Evolutionary conservation across 2,888 invertebrate genomes (phyloP).

Genomic region (Drosophila tanythrix): DNA sequence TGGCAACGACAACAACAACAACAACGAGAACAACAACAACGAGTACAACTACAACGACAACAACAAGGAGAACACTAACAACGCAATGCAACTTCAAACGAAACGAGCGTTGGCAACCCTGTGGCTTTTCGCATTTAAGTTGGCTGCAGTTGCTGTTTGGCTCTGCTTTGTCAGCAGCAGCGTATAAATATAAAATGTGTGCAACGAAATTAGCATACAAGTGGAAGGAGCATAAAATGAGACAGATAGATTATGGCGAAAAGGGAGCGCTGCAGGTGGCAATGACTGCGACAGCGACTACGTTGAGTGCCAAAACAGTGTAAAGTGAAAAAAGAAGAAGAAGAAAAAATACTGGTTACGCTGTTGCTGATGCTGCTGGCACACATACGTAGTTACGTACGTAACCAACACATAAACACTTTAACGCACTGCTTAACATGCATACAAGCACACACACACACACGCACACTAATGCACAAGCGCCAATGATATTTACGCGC

Average conservation of each 20-base stretch:
- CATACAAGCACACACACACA: constrained; percentile 19
- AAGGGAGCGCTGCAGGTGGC: constrained; percentile 45
- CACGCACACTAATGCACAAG: constrained; percentile 27
- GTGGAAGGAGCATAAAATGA: constrained; percentile 8
- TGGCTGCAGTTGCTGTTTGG: constrained; percentile 41
- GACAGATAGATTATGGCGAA: constrained; percentile 12
- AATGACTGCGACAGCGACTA: constrained; percentile 32
- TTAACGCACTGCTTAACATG: constrained; percentile 72
- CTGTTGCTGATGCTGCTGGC: not conserved
- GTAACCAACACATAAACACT: constrained; percentile 65
- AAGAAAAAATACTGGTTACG: constrained; percentile 6
- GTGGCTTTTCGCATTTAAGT: constrained; percentile 52
- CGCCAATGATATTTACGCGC: constrained; percentile 56
- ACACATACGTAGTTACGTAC: constrained; percentile 21
- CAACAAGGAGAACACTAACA: constrained; percentile 11
- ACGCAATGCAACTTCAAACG: constrained; percentile 50
- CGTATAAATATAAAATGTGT: constrained; percentile 67
- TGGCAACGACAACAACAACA: constrained; percentile 15
- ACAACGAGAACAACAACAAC: constrained; percentile 10
- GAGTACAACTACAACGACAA: constrained; percentile 8
- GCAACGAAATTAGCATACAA: constrained; percentile 72
- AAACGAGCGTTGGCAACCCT: constrained; percentile 51
- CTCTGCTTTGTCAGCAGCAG: constrained; percentile 57
- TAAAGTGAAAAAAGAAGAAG: constrained; percentile 24
- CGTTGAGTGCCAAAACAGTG: constrained; percentile 43